Conservation (phyloP, 2,797 vertebrate genomes). For the Podargus strigoides region DNA sequence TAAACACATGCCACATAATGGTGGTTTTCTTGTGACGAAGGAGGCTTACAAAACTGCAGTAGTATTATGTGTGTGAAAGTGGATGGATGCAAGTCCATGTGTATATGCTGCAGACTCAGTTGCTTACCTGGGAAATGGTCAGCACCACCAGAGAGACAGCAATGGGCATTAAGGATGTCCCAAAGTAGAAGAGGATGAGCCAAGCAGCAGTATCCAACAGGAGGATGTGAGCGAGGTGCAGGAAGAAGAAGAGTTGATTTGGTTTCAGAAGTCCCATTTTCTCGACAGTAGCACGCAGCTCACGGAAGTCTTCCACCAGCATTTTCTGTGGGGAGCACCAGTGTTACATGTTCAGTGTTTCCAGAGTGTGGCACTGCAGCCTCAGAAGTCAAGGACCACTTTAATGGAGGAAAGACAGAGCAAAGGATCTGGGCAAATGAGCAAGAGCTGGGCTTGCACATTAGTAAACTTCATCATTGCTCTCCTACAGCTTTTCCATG, state of each 20-base stretch:
- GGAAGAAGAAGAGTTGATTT: slow-evolving; percentile 71
- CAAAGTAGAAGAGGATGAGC: slow-evolving; percentile 71
- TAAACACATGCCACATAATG: background rate
- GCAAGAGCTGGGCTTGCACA: background rate
- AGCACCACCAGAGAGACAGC: slow-evolving; percentile 61
- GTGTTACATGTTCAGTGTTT: background rate
- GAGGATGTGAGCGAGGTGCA: slow-evolving; percentile 73
- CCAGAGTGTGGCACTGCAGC: background rate
- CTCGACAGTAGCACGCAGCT: slow-evolving; percentile 62
- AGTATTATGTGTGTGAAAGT: background rate
- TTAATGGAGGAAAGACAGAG: background rate
- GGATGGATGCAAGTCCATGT: background rate
- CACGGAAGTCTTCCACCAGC: slow-evolving; percentile 72
- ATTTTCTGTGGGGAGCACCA: slow-evolving; percentile 53
- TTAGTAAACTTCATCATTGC: background rate
- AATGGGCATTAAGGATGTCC: slow-evolving; percentile 69
- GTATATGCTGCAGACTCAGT: rapidly evolving
- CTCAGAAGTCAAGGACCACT: background rate
- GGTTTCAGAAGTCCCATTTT: slow-evolving; percentile 73
- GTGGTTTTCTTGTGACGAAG: background rate
- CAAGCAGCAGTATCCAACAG: slow-evolving; percentile 71
- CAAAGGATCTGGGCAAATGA: background rate
- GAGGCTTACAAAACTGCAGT: background rate
- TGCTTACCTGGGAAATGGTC: slow-evolving; percentile 69
- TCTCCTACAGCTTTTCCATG: background rate